These are phyloP conservation scores for Carlito syrichta DNA, from an alignment of 2,113 vertebrate genomes.

Conservation along the genomic window DNA sequence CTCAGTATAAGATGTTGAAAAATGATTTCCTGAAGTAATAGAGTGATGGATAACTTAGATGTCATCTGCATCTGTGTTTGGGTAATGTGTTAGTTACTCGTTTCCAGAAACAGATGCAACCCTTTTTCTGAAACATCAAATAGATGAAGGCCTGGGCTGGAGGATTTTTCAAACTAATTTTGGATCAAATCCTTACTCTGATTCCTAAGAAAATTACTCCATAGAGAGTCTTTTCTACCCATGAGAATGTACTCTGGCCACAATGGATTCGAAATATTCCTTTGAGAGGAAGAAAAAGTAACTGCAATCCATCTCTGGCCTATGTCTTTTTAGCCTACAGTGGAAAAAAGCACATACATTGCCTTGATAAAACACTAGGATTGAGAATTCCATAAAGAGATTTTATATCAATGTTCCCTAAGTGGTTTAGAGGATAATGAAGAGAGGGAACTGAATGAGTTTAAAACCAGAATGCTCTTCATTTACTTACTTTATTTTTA, in stretches of 20 bases:
- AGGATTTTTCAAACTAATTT: not conserved
- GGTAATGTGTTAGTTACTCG: not conserved
- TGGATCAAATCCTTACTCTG: not conserved
- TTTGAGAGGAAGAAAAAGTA: not conserved
- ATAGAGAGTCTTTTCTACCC: not conserved
- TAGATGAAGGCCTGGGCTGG: not conserved
- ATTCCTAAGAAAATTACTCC: not conserved
- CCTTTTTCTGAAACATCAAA: not conserved
- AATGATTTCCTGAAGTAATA: constrained; percentile 20
- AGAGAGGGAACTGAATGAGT: not conserved
- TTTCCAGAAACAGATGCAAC: not conserved
- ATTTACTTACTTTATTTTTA: not conserved
- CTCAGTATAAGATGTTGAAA: not conserved
- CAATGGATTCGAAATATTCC: not conserved
- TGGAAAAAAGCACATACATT: not conserved
- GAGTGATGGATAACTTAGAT: not conserved
- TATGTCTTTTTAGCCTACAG: not conserved
- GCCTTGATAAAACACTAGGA: not conserved
- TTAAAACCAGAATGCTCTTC: not conserved
- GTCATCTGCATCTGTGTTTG: not conserved
- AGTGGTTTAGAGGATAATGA: too few species aligned
- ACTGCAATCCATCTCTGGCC: not conserved
- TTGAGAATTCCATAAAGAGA: not conserved
- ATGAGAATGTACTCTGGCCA: not conserved
- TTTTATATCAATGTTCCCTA: too few species aligned